Percentiles rank a stretch among this genome's conserved stretches.
phyloP scores from a whole-genome alignment of 2,113 vertebrate species.

The Bubo bubo region DNA sequence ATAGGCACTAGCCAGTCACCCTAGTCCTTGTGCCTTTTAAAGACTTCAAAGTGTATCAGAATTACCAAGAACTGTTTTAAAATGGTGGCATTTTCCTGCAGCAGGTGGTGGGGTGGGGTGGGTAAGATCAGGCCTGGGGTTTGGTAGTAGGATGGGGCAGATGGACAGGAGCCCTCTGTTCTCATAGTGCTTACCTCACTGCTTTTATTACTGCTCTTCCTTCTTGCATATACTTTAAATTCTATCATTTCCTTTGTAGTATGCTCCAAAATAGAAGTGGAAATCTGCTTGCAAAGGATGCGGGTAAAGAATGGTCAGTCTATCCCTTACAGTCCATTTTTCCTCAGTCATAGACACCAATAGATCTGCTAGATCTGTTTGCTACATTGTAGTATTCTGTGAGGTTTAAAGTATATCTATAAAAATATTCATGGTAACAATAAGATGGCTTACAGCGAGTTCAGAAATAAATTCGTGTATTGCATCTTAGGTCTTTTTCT shows the following conservation, averaged over 20 bases:
- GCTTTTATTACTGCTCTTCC: neutral
- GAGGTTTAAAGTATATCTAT: neutral
- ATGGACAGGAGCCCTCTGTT: neutral
- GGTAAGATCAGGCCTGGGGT: neutral
- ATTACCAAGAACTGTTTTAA: neutral
- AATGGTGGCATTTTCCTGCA: neutral
- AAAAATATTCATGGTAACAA: neutral
- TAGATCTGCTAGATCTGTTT: neutral
- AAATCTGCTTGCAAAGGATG: neutral
- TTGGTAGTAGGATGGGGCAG: neutral
- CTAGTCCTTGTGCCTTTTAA: neutral
- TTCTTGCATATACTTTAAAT: neutral
- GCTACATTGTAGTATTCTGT: neutral
- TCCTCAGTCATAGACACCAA: fast-evolving
- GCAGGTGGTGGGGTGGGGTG: neutral
- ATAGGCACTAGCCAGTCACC: neutral
- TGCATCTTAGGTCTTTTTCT: neutral
- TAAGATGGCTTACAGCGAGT: neutral
- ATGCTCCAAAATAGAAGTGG: neutral
- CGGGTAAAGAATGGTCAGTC: neutral
- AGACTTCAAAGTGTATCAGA: neutral
- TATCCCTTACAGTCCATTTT: neutral
- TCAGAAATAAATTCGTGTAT: neutral
- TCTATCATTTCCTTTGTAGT: neutral
- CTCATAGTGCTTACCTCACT: neutral